Evolutionary conservation across 1,140 invertebrate species (phyloP), one percentile per base, ranked within the genome.

Genomic region (Meteorus sp.): DNA sequence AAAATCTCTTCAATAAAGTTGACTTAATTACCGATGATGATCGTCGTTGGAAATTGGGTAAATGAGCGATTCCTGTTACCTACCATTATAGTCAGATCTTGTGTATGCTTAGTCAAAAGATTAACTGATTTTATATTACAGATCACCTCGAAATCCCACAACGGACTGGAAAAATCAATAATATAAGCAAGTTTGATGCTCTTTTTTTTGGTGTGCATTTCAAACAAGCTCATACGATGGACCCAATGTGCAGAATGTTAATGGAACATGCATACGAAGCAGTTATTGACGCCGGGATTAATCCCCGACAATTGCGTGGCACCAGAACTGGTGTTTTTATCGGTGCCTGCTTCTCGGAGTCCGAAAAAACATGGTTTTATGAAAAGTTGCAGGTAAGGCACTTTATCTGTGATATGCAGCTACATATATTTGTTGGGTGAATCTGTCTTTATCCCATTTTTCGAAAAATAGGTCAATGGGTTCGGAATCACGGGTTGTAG

Each of bases 221-320:
- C 65, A 90, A 91, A 60, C 91, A 95, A 73, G 92, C 92, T 0
- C 85, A 94, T 59, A 84, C 84, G 7, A 91, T 95, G 90, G 94
- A 97, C 67, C 93, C 93, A 0, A 92, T 94, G 86, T 85, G 90
- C 63, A 82, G 94, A 56, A 85, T 94, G 56, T 74, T 96, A 11
- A 72, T 97, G 20, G 94, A 97, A 76, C 87, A 89, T 44, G 81
- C 91, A 0, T 90, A 92, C 66, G 94, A 96, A 79, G 90, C 93
- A 0, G 85, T 96, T n/a, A 79, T 94, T 56, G 94, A 97, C 84
- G 89, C 94, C 58, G 94, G 94, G 1, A 31, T 71, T 3, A 80
- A 78, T 66, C 77, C 77, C 1, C 63, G 61, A 3, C 51, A 83
- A 50, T 71, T 93, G 4, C 81, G 83, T 51, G 89, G 86, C 23